A percentile compares a stretch with the other conserved stretches of the same genome.
Conservation (phyloP, 1,140 invertebrate genomes). For the Steinernema khuongi region DNA sequence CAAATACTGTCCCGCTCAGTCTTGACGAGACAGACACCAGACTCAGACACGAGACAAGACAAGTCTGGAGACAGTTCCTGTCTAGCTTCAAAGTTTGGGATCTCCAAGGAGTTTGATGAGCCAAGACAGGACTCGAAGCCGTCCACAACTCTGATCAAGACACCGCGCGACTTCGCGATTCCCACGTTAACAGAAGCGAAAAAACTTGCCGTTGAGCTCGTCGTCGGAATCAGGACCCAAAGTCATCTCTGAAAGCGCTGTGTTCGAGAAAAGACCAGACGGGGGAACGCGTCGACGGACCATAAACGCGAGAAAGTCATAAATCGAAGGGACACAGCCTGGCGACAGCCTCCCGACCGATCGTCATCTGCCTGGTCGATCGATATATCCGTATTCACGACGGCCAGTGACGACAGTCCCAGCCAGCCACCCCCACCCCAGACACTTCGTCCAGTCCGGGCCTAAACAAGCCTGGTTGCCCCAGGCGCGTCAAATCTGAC, state of each 20-base stretch:
- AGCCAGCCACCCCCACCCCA: neutral
- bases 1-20: too few relatives aligned
- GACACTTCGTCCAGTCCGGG: neutral
- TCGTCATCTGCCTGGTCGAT: neutral
- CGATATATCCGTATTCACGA: neutral
- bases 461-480: neutral
- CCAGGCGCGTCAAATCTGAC: neutral
- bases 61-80: too few relatives aligned
- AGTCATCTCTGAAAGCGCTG: neutral
- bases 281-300: neutral
- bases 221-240: neutral
- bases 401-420: neutral
- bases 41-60: too few relatives aligned
- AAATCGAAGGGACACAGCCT: neutral
- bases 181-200: neutral
- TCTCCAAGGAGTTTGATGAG: too few relatives aligned
- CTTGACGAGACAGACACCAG: too few relatives aligned
- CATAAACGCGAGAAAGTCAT: neutral
- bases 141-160: too few relatives aligned
- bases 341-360: neutral
- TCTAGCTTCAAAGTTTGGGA: too few relatives aligned
- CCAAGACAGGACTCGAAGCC: too few relatives aligned
- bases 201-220: neutral
- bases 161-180: neutral
- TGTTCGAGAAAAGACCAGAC: neutral